A percentile compares a stretch with the other conserved stretches of the same genome.
phyloP scores from a whole-genome alignment of 2,888 invertebrate species.

The Tolmerus cingulatus region DNA sequence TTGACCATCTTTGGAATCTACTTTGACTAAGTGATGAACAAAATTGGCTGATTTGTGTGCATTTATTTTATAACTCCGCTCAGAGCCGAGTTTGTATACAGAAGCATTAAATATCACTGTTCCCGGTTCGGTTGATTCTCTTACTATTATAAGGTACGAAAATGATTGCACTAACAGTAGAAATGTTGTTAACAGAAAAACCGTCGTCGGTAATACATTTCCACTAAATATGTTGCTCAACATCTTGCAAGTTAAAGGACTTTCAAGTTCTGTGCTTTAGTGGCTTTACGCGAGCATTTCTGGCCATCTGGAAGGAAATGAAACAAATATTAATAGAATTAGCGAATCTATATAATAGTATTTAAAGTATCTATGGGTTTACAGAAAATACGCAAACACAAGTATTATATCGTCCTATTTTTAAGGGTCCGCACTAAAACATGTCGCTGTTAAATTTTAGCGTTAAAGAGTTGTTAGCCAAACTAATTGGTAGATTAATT shows the following conservation, averaged over 20 bases:
- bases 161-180: conserved; percentile 50
- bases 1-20: conserved; percentile 77
- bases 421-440: too few species aligned
- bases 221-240: neutral
- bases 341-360: too few species aligned
- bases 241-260: conserved; percentile 2
- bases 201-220: conserved; percentile 13
- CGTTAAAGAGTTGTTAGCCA: too few species aligned
- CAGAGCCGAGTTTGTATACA: conserved; percentile 80
- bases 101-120: conserved; percentile 80
- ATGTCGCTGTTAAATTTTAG: too few species aligned
- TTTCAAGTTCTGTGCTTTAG: neutral
- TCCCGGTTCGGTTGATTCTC: conserved; percentile 70
- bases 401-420: too few species aligned
- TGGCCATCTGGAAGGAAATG: conserved; percentile 18
- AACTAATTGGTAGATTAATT: too few species aligned
- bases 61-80: conserved; percentile 80
- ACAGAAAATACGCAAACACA: neutral
- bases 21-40: conserved; percentile 78
- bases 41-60: conserved; percentile 83
- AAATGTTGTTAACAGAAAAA: conserved; percentile 19
- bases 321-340: neutral
- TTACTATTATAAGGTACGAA: conserved; percentile 69
- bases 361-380: too few species aligned
- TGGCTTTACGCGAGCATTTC: neutral